Conservation (phyloP, 2,797 vertebrate species). For the Tachyglossus aculeatus region DNA sequence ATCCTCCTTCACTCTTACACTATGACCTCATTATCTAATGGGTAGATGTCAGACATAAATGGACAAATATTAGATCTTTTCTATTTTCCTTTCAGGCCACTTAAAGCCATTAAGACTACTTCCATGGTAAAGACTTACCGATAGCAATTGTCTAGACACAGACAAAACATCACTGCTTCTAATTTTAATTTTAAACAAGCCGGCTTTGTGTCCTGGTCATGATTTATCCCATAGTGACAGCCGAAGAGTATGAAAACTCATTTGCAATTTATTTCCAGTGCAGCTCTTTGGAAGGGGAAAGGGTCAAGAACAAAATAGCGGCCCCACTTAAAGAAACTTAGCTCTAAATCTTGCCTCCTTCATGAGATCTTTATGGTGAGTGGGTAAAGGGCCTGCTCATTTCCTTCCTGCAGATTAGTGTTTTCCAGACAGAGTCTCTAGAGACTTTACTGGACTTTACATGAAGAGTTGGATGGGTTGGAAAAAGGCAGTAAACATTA, state of each 20-base stretch:
- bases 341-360: no score
- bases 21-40: no score
- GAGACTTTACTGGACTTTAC: no score
- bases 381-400: background rate
- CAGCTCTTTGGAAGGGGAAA: background rate
- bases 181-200: slow-evolving; percentile 49
- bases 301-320: background rate
- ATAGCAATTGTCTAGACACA: slow-evolving; percentile 52
- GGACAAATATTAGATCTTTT: no score
- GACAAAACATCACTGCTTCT: slow-evolving; percentile 39
- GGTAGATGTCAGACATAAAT: no score
- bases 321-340: slow-evolving; percentile 15
- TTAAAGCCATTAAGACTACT: slow-evolving; percentile 24
- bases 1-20: no score
- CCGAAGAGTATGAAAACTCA: slow-evolving; percentile 41
- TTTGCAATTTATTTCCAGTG: slow-evolving; percentile 18
- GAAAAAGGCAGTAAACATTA: no score
- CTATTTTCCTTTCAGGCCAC: no score
- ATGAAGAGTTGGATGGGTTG: no score
- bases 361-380: no score
- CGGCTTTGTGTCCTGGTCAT: slow-evolving; percentile 13
- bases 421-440: background rate
- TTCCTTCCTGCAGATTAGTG: background rate
- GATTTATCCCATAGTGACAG: slow-evolving; percentile 18
- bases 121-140: slow-evolving; percentile 41